phyloP scores from a whole-genome alignment of 37 sponge, comb jelly and placozoan genomes.

The Cladorhizidae sp. region DNA sequence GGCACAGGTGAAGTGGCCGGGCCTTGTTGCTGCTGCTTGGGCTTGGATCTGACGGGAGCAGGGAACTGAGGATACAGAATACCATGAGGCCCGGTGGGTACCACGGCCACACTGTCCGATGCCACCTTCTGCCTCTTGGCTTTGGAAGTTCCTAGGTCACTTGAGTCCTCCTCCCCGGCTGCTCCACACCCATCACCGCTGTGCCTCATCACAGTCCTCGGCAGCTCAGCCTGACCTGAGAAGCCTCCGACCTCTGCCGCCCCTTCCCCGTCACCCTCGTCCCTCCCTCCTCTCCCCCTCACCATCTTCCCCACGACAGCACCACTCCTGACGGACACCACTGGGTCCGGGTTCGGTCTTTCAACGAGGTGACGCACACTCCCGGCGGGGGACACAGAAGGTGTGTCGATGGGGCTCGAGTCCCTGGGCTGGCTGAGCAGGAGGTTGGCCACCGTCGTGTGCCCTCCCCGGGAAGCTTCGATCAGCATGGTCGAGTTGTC shows the following conservation, averaged over 20 bases:
- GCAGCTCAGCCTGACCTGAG: too few relatives aligned
- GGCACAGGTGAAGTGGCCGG: too few relatives aligned
- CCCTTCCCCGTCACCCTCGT: background rate
- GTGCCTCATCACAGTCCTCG: too few relatives aligned
- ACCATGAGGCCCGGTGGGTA: too few relatives aligned
- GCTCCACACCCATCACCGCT: too few relatives aligned
- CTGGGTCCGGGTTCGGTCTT: background rate
- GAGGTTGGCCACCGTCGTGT: constrained; percentile 72
- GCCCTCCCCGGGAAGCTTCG: constrained; percentile 83
- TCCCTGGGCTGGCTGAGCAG: constrained; percentile 56
- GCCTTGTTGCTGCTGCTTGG: too few relatives aligned
- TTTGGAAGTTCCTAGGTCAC: background rate
- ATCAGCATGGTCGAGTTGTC: constrained; percentile 85
- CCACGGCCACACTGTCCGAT: background rate
- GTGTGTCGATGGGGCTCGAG: constrained; percentile 2
- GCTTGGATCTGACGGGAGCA: too few relatives aligned
- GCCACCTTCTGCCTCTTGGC: constrained; percentile 19
- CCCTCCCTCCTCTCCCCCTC: background rate
- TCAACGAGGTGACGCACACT: background rate
- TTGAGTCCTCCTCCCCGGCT: background rate
- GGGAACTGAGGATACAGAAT: too few relatives aligned
- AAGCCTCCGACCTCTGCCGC: background rate
- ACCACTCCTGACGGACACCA: background rate
- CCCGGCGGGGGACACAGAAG: background rate
- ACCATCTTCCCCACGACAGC: background rate